These are phyloP conservation scores for Ptychoptera contaminata DNA, from an alignment of 2,888 invertebrate genomes.

Conservation along the genomic window DNA sequence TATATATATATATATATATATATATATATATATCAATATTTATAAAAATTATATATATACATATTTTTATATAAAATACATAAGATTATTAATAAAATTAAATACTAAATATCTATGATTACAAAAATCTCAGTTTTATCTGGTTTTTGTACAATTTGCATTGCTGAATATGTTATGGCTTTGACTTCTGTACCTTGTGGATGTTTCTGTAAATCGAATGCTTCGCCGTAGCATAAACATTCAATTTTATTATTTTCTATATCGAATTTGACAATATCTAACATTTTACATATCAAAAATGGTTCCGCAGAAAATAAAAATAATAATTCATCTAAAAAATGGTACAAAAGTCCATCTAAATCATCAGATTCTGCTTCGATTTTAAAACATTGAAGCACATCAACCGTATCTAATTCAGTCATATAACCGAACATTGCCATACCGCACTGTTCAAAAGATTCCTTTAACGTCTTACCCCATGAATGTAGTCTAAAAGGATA, in stretches of 20 bases:
- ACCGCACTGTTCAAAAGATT: constrained; percentile 90
- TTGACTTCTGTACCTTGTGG: constrained; percentile 97
- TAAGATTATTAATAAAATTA: background rate
- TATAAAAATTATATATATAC: background rate
- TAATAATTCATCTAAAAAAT: constrained; percentile 87
- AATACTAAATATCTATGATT: constrained; percentile 80
- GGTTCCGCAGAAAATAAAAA: constrained; percentile 89
- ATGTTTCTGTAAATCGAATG: constrained; percentile 82
- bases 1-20: background rate
- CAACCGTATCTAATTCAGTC: constrained; percentile 77
- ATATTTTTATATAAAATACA: background rate
- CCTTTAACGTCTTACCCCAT: constrained; percentile 76
- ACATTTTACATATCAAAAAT: constrained; percentile 69
- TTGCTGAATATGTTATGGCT: constrained; percentile 98
- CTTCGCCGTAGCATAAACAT: constrained; percentile 79
- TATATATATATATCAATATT: background rate
- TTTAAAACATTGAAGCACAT: constrained; percentile 58
- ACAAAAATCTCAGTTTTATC: constrained; percentile 81
- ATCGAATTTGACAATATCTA: constrained; percentile 78
- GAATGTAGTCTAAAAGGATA: constrained; percentile 55
- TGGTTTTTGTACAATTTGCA: constrained; percentile 74
- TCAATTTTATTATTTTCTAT: constrained; percentile 65
- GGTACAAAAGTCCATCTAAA: constrained; percentile 70
- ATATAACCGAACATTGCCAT: constrained; percentile 97
- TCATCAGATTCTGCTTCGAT: constrained; percentile 85